phyloP scores from a whole-genome alignment of 2,888 invertebrate genomes.

The Ctena decussata region DNA sequence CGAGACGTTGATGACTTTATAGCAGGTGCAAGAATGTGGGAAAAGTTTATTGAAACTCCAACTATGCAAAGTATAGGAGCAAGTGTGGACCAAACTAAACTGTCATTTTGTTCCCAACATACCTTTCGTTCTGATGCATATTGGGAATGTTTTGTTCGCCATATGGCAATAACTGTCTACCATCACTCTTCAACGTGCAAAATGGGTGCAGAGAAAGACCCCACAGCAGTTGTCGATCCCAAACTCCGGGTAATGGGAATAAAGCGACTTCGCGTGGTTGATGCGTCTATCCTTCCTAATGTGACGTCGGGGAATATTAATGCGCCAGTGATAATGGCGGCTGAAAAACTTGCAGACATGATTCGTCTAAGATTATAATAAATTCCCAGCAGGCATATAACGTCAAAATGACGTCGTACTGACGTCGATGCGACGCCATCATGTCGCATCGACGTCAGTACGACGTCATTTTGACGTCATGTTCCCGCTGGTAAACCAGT shows the following conservation, averaged over 20 bases:
- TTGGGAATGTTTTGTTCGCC: conserved; percentile 47
- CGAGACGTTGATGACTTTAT: conserved; percentile 31
- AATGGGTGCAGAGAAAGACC: conserved; percentile 89
- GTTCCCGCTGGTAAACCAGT: too few relatives aligned
- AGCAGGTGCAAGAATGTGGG: conserved; percentile 12
- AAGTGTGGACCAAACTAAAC: not conserved
- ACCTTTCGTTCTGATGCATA: conserved; percentile 1
- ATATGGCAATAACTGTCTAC: conserved; percentile 55
- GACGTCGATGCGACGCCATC: too few relatives aligned
- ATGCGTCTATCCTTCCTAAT: conserved; percentile 43
- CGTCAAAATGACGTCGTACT: too few relatives aligned
- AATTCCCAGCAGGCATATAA: too few relatives aligned
- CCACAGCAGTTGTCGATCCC: conserved; percentile 90
- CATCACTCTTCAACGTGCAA: conserved; percentile 93
- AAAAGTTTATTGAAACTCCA: not conserved
- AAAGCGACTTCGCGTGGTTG: conserved; percentile 45
- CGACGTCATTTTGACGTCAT: too few relatives aligned
- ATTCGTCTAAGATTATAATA: conserved; percentile 2
- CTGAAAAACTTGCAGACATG: conserved; percentile 50
- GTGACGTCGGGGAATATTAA: conserved; percentile 43
- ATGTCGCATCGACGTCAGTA: too few relatives aligned
- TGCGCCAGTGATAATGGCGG: conserved; percentile 49
- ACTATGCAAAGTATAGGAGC: conserved; percentile 9
- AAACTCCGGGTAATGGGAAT: conserved; percentile 77
- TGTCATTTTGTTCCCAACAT: conserved; percentile 3